Evolutionary conservation across 2,113 vertebrate genomes (phyloP), one percentile per base, ranked within the genome.

Genomic region (Aepyceros melampus): DNA sequence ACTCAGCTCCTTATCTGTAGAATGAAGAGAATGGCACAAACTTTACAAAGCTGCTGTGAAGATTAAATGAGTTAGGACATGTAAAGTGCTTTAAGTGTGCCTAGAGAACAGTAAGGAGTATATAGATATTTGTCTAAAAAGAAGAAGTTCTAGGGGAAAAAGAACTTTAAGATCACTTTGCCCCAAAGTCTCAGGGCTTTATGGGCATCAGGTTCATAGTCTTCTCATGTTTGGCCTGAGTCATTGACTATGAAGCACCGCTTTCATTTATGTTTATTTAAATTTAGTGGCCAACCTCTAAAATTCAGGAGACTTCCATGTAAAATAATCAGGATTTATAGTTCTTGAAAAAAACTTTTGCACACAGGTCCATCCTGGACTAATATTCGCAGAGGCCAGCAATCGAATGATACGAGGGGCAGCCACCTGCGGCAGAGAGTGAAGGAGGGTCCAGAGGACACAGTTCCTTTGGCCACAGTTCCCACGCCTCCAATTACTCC

Each of bases 301-400:
- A 88, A 92, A 56, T 27, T 94, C 60, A 94, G 90, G 29, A 49
- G 45, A 74, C 88, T 91, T 78, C 40, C 40, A 13, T 76, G 21
- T 43, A 51, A 94, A 88, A 88, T 82, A 81, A 74, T 51, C 60
- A 74, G 62, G 19, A 81, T 27, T 23, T 60, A 33, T 14, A 45
- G n/a, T 83, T 78, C 53, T 93, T 76, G 4, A 78, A 33, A 74
- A 88, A 87, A n/a, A 7, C 10, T 82, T 82, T 31, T 17, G 62
- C 81, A 56, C 36, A 67, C 40, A 67, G 1, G 3, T 7, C 23
- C 5, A 1, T 6, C 40, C 9, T 53, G 27, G 31, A 62, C 10
- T 67, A 19, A 29, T 5, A 53, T 25, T 33, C 45, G 74, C 84
- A 58, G 55, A 49, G 6, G 23, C 29, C 55, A 43, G 40, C 5